Evolutionary conservation across 2,888 invertebrate species (phyloP).

Genomic region (Agrotis segetum): DNA sequence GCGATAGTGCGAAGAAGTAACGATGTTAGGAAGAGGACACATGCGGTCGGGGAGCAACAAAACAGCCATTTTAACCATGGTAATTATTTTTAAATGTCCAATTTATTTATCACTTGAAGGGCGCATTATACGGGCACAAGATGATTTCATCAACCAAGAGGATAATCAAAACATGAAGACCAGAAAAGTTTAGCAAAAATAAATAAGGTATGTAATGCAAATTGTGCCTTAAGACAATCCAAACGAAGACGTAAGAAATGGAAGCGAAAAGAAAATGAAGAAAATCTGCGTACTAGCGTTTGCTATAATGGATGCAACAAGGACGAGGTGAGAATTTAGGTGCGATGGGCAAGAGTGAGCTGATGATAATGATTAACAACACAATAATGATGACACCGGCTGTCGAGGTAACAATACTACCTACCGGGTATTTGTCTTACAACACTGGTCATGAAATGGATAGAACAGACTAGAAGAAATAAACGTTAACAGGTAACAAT

Average conservation of each 20-base stretch:
- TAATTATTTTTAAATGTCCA: constrained; percentile 37
- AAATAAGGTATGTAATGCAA: not conserved
- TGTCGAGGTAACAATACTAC: not conserved
- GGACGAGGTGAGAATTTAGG: not conserved
- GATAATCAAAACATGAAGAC: not conserved
- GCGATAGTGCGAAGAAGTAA: constrained; percentile 1
- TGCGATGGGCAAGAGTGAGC: not conserved
- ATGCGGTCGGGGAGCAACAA: constrained; percentile 1
- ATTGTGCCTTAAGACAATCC: not conserved
- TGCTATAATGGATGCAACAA: constrained; percentile 2
- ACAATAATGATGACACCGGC: not conserved
- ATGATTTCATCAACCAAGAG: not conserved
- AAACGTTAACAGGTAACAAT: constrained; percentile 37
- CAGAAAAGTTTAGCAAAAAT: not conserved
- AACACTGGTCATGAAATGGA: not conserved
- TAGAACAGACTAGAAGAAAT: not conserved
- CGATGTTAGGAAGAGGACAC: constrained; percentile 10
- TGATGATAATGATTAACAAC: not conserved
- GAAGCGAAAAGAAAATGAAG: not conserved
- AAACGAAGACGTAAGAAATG: not conserved
- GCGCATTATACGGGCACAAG: constrained; percentile 15
- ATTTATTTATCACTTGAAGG: constrained; percentile 23
- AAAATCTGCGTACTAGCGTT: not conserved
- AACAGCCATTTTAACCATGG: constrained; percentile 25
- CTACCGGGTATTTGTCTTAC: not conserved